phyloP scores from a whole-genome alignment of 1,140 invertebrate genomes.

The Pseudomyrmex sp. region DNA sequence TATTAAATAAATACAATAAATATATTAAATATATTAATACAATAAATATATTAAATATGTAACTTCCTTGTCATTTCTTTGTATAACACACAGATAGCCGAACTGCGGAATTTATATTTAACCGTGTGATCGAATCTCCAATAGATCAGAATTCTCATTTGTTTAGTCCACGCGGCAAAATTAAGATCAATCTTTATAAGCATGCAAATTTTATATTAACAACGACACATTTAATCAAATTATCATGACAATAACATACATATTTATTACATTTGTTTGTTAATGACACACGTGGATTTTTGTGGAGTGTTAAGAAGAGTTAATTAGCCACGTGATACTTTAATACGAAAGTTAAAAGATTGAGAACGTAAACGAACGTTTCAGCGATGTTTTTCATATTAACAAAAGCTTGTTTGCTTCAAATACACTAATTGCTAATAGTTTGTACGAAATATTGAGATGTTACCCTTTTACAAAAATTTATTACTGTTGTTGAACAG shows the following conservation, averaged over 20 bases:
- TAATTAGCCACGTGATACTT: slow-evolving; percentile 13
- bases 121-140: slow-evolving; percentile 4
- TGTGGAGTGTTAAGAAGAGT: neutral
- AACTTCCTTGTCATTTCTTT: neutral
- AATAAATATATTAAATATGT: slow-evolving; percentile 18
- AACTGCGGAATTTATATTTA: slow-evolving; percentile 7
- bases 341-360: neutral
- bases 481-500: too few species aligned
- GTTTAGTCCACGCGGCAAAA: neutral
- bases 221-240: slow-evolving; percentile 31
- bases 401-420: neutral
- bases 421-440: neutral
- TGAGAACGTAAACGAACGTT: neutral
- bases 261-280: slow-evolving; percentile 7
- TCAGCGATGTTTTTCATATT: neutral
- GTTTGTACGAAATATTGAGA: neutral
- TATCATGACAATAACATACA: slow-evolving; percentile 56
- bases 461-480: too few species aligned
- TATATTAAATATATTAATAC: too few species aligned
- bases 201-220: slow-evolving; percentile 54
- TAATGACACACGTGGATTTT: neutral
- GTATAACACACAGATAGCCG: neutral
- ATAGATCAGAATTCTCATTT: slow-evolving; percentile 33
- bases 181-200: slow-evolving; percentile 23
- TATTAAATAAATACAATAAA: neutral